Base-by-base conservation (phyloP, 2,113 vertebrate genomes). In the Gallinago jamesoni region DNA sequence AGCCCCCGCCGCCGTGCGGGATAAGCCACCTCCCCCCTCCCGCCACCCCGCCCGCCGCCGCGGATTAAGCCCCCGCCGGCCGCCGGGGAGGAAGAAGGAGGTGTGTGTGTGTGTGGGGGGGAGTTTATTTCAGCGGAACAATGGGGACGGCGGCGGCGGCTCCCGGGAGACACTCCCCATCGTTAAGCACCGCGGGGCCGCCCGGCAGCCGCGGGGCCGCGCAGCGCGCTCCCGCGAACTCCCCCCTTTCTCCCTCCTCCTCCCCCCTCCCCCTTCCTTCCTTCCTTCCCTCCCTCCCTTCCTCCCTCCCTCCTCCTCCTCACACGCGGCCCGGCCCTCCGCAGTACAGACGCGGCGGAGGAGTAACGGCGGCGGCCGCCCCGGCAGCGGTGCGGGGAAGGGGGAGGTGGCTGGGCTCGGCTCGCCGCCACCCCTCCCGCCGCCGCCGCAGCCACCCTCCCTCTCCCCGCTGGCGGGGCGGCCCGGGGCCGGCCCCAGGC, bases 401-500 rank as follows among this genome's bases (percentile, higher is more conserved):
- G 63, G 92, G 94, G 94, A 74, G 86, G 90, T 85, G 64, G 79
- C 62, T 93, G 57, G 79, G 89, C 70, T 93, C 62, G 79, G 89
- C 70, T 90, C 39, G 39, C 39, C 43, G 60, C 72, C 68, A 68
- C 94, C 93, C 84, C 82, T 69, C 98, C 98, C 33, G 45, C 69
- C 9, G 28, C 20, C 69, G 22, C 69, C 69, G 18, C 69, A 35
- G 30, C 85, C 48, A 39, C 98, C 97, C 97, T 53, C 64, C 92
- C 76, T 85, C 43, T 63, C 60, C 93, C 87, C 84, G 78, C 70
- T 73, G 84, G 37, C 66, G 80, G 69, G 92, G 87, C 83, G 70
- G 63, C 84, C 92, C 64, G 88, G 89, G 94, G 91, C 94, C 70
- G 98, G 98, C 98, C 98, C 96, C 98, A 98, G 98, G 98, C 98